These are phyloP conservation scores for Mus pahari DNA, from an alignment of 2,113 vertebrate genomes.

Conservation along the genomic window DNA sequence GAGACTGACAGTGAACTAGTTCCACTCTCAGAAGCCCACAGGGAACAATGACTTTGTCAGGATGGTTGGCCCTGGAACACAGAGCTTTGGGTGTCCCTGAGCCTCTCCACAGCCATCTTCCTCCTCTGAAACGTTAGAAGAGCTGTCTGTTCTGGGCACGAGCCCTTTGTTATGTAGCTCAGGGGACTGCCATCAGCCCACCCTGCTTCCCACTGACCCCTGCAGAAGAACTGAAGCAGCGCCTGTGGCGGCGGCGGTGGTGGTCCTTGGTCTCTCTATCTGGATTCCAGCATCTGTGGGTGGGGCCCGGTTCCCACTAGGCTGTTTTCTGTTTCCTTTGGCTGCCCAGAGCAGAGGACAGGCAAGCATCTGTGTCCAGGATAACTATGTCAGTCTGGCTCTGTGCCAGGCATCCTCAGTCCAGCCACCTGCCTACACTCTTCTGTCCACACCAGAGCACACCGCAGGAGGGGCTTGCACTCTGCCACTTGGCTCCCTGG, in stretches of 20 bases:
- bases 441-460: not conserved
- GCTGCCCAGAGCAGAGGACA: not conserved
- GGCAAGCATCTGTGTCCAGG: not conserved
- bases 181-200: not conserved
- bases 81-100: not conserved
- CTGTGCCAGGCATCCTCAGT: not conserved
- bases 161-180: not conserved
- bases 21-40: not conserved
- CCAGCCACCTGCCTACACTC: not conserved
- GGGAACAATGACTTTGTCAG: not conserved
- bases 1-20: not conserved
- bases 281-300: not conserved
- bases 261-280: not conserved
- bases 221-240: not conserved
- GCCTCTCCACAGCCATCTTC: not conserved
- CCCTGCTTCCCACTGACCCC: not conserved
- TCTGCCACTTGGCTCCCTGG: not conserved
- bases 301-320: not conserved
- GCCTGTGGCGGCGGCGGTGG: not conserved
- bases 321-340: not conserved
- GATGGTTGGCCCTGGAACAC: not conserved
- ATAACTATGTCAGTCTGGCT: not conserved
- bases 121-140: not conserved
- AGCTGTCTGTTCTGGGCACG: not conserved
- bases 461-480: not conserved